Evolutionary conservation across 2,888 invertebrate species (phyloP), one percentile per base, ranked within the genome.

Genomic region (Microctonus brassicae): DNA sequence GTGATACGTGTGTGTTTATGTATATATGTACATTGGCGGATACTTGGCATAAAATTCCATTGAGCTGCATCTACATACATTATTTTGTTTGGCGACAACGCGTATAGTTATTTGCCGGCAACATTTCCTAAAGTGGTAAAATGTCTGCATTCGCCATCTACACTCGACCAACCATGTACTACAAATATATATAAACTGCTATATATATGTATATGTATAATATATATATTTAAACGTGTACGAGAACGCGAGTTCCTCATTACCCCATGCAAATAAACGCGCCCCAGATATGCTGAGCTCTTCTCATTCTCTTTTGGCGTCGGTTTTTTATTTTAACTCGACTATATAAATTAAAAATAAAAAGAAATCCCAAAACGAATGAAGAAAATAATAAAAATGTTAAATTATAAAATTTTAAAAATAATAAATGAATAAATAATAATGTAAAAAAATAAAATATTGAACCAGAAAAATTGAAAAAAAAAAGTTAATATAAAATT

Each of bases 231-330:
- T 33, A 39, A 66, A 73, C 66, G 67, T 69, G 74, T 57, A 62
- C 69, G 70, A 68, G 72, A 72, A 73, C 70, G 75, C 63, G 73
- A 72, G 52, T 73, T 77, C 78, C 79, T 80, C 80, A 79, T 80
- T 80, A 80, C 79, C 76, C 73, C 75, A 80, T 80, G 80, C 79
- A 80, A 80, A 80, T 79, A 80, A 1, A 26, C 75, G 74, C 73
- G 73, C 73, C 75, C 64, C 75, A 76, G 76, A 76, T 78, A 77
- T 75, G 73, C 70, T 66, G 17, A 24, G 66, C 36, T 22, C 64
- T 70, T 57, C 29, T 33, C 65, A n/a, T n/a, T n/a, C n/a, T n/a
- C n/a, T n/a, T n/a, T 36, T 60, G 61, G 42, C 29, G 34, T 29
- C 24, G 20, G 6, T 7, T 5, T n/a, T 47, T 47, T n/a, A n/a